Percentiles rank a stretch among this genome's conserved stretches.
phyloP scores from a whole-genome alignment of 2,888 invertebrate species.

The Timandra comae region DNA sequence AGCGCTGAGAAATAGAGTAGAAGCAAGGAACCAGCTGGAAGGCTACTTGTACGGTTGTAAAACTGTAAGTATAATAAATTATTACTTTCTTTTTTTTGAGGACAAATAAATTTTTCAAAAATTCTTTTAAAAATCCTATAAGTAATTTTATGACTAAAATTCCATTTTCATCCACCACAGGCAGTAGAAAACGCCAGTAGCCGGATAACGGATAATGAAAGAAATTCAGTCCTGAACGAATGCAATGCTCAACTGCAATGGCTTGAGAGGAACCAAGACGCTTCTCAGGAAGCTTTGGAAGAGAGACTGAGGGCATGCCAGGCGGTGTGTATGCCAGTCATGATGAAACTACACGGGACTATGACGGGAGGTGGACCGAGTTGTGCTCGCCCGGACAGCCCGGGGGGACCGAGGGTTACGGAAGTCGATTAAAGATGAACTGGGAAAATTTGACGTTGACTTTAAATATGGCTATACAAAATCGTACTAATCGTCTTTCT shows the following conservation, averaged over 20 bases:
- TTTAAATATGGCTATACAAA: no score
- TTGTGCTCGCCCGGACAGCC: conserved; percentile 41
- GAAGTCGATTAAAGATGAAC: conserved; percentile 79
- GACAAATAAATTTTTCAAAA: no score
- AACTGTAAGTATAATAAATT: conserved; percentile 42
- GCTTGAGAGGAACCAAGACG: conserved; percentile 87
- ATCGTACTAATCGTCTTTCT: no score
- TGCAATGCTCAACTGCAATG: conserved; percentile 84
- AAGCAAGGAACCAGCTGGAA: conserved; percentile 86
- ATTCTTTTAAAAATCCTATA: no score
- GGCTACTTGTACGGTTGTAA: conserved; percentile 81
- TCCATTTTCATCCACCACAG: conserved; percentile 37
- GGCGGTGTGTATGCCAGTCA: conserved; percentile 84
- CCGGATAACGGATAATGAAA: conserved; percentile 83
- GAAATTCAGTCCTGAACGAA: conserved; percentile 80
- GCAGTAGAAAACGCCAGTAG: conserved; percentile 81
- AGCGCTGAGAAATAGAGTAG: conserved; percentile 80
- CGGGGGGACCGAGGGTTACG: conserved; percentile 80
- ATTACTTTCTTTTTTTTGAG: no score
- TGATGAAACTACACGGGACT: conserved; percentile 86
- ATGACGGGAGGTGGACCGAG: conserved; percentile 37
- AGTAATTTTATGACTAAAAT: no score
- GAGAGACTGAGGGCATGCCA: conserved; percentile 86
- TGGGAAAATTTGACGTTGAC: no score
- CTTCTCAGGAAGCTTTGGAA: conserved; percentile 84